These are phyloP conservation scores for Ardeotis arabs DNA, from an alignment of 2,113 vertebrate genomes.

Conservation along the genomic window DNA sequence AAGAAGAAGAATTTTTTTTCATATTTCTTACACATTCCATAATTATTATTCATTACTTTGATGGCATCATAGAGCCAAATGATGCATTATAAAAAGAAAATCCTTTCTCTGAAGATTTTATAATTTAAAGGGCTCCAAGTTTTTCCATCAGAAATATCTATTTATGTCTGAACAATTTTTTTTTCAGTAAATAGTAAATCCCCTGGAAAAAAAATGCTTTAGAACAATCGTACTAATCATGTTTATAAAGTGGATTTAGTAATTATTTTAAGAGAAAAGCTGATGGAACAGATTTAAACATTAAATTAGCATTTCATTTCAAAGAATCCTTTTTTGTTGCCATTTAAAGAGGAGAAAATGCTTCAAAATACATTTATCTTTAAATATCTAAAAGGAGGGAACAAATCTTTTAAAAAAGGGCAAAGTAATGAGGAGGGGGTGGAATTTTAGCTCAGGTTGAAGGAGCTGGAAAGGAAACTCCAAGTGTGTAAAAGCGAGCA, in stretches of 20 bases:
- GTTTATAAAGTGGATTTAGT: not conserved
- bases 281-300: not conserved
- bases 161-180: not conserved
- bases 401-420: not conserved
- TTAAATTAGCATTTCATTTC: not conserved
- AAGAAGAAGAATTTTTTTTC: not conserved
- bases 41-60: slow-evolving; percentile 9
- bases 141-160: not conserved
- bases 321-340: not conserved
- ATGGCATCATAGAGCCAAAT: not conserved
- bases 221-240: not conserved
- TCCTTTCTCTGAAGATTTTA: not conserved
- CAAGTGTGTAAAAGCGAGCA: not conserved
- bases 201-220: not conserved
- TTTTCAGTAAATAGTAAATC: not conserved
- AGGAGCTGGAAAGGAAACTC: not conserved
- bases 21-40: not conserved
- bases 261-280: not conserved
- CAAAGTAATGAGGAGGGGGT: not conserved
- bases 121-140: not conserved
- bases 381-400: not conserved
- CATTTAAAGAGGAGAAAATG: not conserved
- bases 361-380: not conserved
- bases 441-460: not conserved
- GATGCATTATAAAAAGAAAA: not conserved